Conservation (phyloP, 2,888 invertebrate species). For the Eupithecia insigniata region DNA sequence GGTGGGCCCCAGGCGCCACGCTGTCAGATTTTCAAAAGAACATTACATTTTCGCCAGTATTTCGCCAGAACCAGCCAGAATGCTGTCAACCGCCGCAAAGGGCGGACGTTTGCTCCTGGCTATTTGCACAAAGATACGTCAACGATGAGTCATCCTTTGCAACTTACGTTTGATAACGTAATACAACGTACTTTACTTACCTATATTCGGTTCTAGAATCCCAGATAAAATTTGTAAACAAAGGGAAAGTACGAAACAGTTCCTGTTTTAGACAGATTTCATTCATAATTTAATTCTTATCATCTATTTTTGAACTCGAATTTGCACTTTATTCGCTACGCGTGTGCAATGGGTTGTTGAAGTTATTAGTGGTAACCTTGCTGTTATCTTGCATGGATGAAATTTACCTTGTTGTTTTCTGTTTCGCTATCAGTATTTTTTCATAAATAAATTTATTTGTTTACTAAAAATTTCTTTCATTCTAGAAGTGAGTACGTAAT, state of each 20-base stretch:
- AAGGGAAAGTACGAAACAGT: not conserved
- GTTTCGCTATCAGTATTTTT: not conserved
- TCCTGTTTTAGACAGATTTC: not conserved
- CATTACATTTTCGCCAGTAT: too few species aligned
- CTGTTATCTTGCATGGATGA: not conserved
- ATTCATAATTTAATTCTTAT: not conserved
- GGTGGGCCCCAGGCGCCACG: constrained; percentile 49
- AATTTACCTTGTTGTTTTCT: not conserved
- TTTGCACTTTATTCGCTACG: too few species aligned
- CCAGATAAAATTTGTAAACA: not conserved
- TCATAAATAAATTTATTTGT: not conserved
- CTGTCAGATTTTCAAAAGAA: constrained; percentile 51
- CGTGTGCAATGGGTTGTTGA: not conserved
- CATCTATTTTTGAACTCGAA: too few species aligned
- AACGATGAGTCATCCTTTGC: constrained; percentile 36
- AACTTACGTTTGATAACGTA: not conserved
- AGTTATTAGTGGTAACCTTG: not conserved
- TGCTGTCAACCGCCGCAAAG: constrained; percentile 52
- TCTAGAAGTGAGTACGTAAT: not conserved
- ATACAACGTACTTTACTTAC: not conserved
- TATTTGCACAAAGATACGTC: constrained; percentile 55
- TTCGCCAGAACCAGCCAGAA: constrained; percentile 53
- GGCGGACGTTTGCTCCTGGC: constrained; percentile 54
- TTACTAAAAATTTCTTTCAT: not conserved
- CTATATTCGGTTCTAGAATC: not conserved